Evolutionary conservation across 2,888 invertebrate genomes (phyloP).

Genomic region (Metacarcinus magister): DNA sequence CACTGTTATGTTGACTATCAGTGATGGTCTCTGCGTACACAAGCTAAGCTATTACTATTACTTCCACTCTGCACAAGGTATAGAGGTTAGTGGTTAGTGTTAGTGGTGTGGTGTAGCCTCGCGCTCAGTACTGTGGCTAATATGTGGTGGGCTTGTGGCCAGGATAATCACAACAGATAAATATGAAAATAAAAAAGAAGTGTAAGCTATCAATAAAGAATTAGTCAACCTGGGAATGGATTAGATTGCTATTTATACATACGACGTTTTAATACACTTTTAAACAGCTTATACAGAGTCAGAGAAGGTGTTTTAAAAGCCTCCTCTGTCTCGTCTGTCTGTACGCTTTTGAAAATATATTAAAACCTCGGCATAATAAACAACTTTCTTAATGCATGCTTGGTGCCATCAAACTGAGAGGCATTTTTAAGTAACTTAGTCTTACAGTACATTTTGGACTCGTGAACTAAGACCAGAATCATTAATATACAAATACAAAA

Average conservation of each 20-base stretch:
- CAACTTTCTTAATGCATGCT: neutral
- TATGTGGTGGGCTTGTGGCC: neutral
- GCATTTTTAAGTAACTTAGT: neutral
- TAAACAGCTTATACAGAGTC: neutral
- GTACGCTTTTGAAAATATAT: neutral
- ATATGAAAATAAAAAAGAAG: neutral
- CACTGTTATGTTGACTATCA: slow-evolving; percentile 30
- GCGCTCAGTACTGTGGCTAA: slow-evolving; percentile 34
- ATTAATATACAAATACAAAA: neutral
- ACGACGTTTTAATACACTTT: neutral
- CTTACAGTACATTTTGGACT: slow-evolving; percentile 43
- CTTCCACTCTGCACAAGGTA: neutral
- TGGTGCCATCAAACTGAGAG: neutral
- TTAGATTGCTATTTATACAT: neutral
- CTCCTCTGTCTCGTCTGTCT: neutral
- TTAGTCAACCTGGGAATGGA: neutral
- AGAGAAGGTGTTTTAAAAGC: neutral
- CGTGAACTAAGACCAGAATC: neutral
- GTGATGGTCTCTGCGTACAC: slow-evolving; percentile 37
- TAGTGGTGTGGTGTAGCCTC: slow-evolving; percentile 20
- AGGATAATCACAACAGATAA: neutral
- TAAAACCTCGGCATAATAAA: neutral
- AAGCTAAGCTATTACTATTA: slow-evolving; percentile 13
- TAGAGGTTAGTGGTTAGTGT: neutral
- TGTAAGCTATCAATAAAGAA: neutral